Evolutionary conservation across 2,113 vertebrate species (phyloP), one percentile per base, ranked within the genome.

Genomic region (Fregata magnificens): DNA sequence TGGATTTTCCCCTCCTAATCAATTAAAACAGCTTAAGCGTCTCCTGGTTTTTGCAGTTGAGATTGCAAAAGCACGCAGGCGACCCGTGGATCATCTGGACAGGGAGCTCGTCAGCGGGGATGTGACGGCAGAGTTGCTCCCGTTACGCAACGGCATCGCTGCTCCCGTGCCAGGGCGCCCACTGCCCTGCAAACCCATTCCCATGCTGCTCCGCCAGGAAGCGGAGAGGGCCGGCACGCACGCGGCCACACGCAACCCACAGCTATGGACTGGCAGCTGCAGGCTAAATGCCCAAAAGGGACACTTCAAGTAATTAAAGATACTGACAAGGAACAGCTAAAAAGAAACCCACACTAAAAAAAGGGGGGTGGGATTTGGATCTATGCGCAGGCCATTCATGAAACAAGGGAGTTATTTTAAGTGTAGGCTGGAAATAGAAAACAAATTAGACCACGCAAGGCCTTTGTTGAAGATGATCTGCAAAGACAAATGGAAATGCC

Each of bases 391-490:
- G 89, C 91, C 94, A 81, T 89, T 95, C 86, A 90, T 40, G 73
- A 90, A 95, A 96, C 93, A 95, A 95, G 93, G 59, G 93, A 93
- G 93, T 95, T 97, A 95, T 97, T 97, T 95, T 93, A 95, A 93
- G 91, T 21, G 66, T 18, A 50, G 87, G 87, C 93, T 97, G 82
- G 93, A 97, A 95, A 97, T 82, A 95, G 94, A 96, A 97, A 95
- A 87, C 93, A 93, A 97, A 95, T 95, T 91, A 93, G 93, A 95
- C 84, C 74, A 73, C 34, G 94, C 8, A 0, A 95, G 86, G 91
- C 59, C 53, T 95, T 94, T 95, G 95, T 77, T 95, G 96, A 91
- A 89, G 96, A 95, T 73, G 91, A 95, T 95, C 86, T 91, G 62
- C 93, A 93, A 94, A 91, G 95, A 96, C 93, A 94, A 96, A 95